phyloP scores from a whole-genome alignment of 2,113 vertebrate genomes.

The Myrmophylax atrothorax region DNA sequence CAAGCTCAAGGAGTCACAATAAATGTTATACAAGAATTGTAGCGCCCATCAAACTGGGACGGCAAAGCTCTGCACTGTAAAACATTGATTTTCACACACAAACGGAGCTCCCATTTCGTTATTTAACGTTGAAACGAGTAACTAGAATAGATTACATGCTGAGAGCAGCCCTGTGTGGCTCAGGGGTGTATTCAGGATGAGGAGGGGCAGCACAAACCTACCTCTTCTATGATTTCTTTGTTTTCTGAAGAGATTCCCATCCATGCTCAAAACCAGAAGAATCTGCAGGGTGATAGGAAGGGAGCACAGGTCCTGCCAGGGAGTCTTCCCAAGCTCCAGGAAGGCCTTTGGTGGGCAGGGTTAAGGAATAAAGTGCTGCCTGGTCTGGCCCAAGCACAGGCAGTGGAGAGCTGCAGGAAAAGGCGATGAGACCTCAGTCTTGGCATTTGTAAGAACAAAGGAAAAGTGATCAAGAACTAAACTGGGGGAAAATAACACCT shows the following conservation, averaged over 20 bases:
- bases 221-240: neutral
- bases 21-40: neutral
- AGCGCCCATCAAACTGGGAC: neutral
- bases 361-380: neutral
- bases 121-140: neutral
- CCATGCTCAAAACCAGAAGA: neutral
- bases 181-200: neutral
- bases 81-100: conserved; percentile 49
- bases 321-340: neutral
- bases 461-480: neutral
- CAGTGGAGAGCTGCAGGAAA: neutral
- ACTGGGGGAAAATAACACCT: neutral
- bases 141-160: neutral
- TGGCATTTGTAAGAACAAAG: neutral
- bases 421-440: neutral
- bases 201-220: neutral
- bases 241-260: neutral
- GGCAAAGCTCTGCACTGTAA: neutral
- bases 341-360: neutral
- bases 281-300: neutral
- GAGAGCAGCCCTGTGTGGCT: neutral
- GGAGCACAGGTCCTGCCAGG: neutral
- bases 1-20: neutral
- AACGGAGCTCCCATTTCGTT: neutral
- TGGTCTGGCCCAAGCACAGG: neutral